Evolutionary conservation across 1,140 invertebrate genomes (phyloP).

Genomic region (Zaprionus vittiger): DNA sequence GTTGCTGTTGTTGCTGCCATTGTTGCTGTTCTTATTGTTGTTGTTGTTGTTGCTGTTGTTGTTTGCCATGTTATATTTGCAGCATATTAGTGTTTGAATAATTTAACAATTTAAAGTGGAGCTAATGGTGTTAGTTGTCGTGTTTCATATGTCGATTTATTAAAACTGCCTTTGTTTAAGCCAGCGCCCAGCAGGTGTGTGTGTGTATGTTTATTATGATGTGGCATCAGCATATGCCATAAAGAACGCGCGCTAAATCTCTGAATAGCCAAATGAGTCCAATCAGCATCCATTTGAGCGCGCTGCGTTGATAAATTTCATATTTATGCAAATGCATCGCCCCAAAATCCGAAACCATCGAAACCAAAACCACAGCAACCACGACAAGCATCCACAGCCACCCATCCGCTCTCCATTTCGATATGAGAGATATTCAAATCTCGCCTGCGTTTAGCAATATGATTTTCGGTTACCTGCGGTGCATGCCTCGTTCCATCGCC

Average conservation of each 20-base stretch:
- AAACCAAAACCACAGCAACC: conserved; percentile 36
- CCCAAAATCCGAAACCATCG: conserved; percentile 44
- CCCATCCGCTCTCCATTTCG: conserved; percentile 12
- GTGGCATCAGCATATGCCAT: conserved; percentile 57
- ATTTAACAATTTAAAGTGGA: conserved; percentile 82
- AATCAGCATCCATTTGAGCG: conserved; percentile 77
- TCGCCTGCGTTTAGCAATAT: conserved; percentile 63
- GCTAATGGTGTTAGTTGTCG: conserved; percentile 82
- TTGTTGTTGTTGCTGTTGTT: conserved; percentile 43
- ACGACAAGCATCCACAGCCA: conserved; percentile 3
- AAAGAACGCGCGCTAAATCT: conserved; percentile 60
- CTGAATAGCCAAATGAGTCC: conserved; percentile 79
- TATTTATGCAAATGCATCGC: conserved; percentile 77
- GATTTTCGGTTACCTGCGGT: conserved; percentile 66
- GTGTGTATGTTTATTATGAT: conserved; percentile 53
- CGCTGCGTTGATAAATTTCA: conserved; percentile 75
- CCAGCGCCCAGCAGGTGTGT: conserved; percentile 8
- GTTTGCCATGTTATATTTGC: conserved; percentile 39
- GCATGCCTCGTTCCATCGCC: conserved; percentile 19
- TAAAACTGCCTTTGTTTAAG: conserved; percentile 77
- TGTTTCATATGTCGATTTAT: conserved; percentile 81
- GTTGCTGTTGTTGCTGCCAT: conserved; percentile 52
- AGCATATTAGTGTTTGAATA: conserved; percentile 77
- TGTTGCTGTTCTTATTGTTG: conserved; percentile 52
- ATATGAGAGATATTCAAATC: conserved; percentile 53